Conservation (phyloP, 1,140 invertebrate species). For the Drosophila erecta region DNA sequence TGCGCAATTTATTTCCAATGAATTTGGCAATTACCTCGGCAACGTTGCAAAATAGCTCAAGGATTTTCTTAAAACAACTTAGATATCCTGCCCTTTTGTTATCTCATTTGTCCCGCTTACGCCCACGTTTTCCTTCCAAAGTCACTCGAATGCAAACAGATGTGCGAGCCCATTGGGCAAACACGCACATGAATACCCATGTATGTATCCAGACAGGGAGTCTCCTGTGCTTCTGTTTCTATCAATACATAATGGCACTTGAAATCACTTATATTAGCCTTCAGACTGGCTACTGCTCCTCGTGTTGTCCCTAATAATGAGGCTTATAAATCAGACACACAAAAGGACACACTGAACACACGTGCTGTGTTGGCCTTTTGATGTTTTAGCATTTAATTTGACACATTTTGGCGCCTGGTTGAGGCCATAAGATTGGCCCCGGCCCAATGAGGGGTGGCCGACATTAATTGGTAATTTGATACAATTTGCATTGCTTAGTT, state of each 20-base stretch:
- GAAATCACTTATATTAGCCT: conserved; percentile 51
- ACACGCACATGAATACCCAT: conserved; percentile 9
- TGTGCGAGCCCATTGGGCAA: conserved; percentile 6
- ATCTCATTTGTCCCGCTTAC: conserved; percentile 1
- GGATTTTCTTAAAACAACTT: conserved; percentile 3
- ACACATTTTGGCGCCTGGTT: conserved; percentile 43
- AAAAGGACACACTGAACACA: not conserved
- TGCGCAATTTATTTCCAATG: not conserved
- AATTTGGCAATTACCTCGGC: not conserved
- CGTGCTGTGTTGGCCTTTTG: conserved; percentile 33
- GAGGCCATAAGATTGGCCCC: not conserved
- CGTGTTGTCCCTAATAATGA: conserved; percentile 37
- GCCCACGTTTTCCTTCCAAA: not conserved
- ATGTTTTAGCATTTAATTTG: conserved; percentile 62
- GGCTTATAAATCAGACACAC: conserved; percentile 44
- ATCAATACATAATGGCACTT: conserved; percentile 50
- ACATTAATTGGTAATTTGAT: conserved; percentile 58
- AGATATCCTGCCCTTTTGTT: not conserved
- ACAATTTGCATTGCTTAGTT: conserved; percentile 56
- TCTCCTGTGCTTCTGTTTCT: conserved; percentile 15
- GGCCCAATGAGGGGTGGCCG: not conserved
- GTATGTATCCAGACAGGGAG: not conserved
- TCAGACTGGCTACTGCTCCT: not conserved
- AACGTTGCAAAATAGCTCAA: too few species aligned
- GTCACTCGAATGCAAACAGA: conserved; percentile 29